A percentile compares a stretch with the other conserved stretches of the same genome.
These are phyloP conservation scores for Florisuga fusca DNA, from an alignment of 2,797 vertebrate genomes.

Conservation along the genomic window DNA sequence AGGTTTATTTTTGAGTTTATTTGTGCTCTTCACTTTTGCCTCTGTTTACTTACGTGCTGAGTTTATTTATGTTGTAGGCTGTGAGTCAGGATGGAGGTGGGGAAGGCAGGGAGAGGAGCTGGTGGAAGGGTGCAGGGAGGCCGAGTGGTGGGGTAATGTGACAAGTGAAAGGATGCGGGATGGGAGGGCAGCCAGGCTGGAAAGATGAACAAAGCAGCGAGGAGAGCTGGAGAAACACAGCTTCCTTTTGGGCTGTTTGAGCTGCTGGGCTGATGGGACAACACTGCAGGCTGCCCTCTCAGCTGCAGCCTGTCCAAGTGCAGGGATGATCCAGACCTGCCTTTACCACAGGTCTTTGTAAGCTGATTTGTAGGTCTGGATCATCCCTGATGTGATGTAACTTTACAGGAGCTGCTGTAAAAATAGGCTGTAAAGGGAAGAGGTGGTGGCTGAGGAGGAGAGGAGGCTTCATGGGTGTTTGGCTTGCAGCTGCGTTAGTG, in stretches of 20 bases:
- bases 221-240: slow-evolving; percentile 28
- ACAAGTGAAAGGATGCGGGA: slow-evolving; percentile 49
- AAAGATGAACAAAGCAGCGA: slow-evolving; percentile 39
- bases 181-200: slow-evolving; percentile 6
- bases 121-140: slow-evolving; percentile 13
- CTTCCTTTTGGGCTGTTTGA: slow-evolving; percentile 31
- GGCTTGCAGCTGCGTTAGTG: background rate
- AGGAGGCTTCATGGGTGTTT: background rate
- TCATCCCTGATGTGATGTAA: slow-evolving; percentile 60
- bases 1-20: slow-evolving; percentile 74
- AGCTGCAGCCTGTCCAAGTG: background rate
- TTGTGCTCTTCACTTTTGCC: slow-evolving; percentile 78
- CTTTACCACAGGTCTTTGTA: slow-evolving; percentile 43
- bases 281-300: background rate
- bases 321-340: slow-evolving; percentile 1
- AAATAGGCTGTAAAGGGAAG: slow-evolving; percentile 55
- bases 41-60: slow-evolving; percentile 77
- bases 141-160: background rate
- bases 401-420: slow-evolving; percentile 56
- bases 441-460: slow-evolving; percentile 24
- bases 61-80: slow-evolving; percentile 74
- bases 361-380: slow-evolving; percentile 68
- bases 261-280: slow-evolving; percentile 11
- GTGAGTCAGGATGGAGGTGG: slow-evolving; percentile 77
- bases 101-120: slow-evolving; percentile 37